Conservation (phyloP, 1,140 invertebrate genomes). For the Drosophila guanche region DNA sequence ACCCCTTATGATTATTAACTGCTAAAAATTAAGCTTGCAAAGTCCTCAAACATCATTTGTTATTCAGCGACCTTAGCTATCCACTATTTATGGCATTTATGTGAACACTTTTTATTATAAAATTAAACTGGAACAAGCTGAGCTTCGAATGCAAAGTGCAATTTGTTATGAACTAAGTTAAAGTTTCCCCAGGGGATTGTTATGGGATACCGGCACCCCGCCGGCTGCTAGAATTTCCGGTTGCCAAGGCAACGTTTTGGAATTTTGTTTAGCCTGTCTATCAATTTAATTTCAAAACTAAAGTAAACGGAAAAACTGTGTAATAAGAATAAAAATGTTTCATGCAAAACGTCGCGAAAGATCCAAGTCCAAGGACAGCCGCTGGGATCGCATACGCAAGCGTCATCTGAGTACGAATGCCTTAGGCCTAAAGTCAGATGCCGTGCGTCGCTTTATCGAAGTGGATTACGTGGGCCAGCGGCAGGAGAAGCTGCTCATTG, state of each 20-base stretch:
- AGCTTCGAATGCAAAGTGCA: conserved; percentile 47
- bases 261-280: conserved; percentile 51
- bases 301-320: background rate
- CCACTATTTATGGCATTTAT: conserved; percentile 76
- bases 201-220: background rate
- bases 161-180: background rate
- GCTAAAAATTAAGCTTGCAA: conserved; percentile 58
- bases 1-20: conserved; percentile 17
- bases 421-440: conserved; percentile 64
- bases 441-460: conserved; percentile 73
- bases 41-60: conserved; percentile 52
- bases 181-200: background rate
- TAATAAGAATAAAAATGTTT: conserved; percentile 39
- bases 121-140: conserved; percentile 51
- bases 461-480: conserved; percentile 65
- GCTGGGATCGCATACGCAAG: conserved; percentile 82
- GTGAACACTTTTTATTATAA: conserved; percentile 36
- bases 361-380: conserved; percentile 56
- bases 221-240: conserved; percentile 22
- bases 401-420: conserved; percentile 52
- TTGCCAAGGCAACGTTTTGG: conserved; percentile 47
- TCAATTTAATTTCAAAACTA: conserved; percentile 1
- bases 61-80: conserved; percentile 32
- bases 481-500: conserved; percentile 56
- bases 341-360: conserved; percentile 74